phyloP scores from a whole-genome alignment of 2,113 vertebrate species.

The Cyphomyrus plagiostoma region DNA sequence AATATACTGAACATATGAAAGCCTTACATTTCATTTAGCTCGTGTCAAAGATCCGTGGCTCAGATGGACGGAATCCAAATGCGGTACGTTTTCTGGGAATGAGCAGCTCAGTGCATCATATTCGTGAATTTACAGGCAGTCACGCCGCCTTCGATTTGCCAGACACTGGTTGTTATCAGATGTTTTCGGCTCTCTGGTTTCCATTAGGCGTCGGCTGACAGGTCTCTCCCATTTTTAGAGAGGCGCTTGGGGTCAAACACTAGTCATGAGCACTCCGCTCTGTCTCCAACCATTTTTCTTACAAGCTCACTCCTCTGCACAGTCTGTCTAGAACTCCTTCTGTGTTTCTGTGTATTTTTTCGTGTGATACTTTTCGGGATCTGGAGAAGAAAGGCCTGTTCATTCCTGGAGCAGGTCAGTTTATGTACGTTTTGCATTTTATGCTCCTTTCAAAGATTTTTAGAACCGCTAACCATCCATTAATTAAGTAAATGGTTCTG shows the following conservation, averaged over 20 bases:
- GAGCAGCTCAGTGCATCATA: too few relatives aligned
- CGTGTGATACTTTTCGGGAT: background rate
- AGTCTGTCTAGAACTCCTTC: background rate
- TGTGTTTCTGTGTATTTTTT: background rate
- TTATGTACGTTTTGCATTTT: background rate
- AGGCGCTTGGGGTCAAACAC: background rate
- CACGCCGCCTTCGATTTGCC: background rate
- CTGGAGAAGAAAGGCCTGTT: background rate
- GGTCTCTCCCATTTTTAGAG: background rate
- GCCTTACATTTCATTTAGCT: slow-evolving; percentile 5
- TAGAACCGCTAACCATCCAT: background rate
- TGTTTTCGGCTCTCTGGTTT: background rate
- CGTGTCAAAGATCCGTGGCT: background rate
- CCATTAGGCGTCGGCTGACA: background rate
- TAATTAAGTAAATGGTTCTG: background rate
- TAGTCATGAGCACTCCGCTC: background rate
- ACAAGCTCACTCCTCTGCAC: background rate
- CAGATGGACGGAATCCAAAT: background rate
- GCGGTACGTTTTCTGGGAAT: background rate
- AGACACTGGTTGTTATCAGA: too few relatives aligned
- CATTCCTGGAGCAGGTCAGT: background rate
- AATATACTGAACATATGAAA: slow-evolving; percentile 43
- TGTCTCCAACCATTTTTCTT: background rate
- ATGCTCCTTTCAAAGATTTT: background rate
- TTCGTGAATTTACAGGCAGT: background rate